A percentile compares a stretch with the other conserved stretches of the same genome.
These are phyloP conservation scores for Melitaea athalia DNA, from an alignment of 2,888 invertebrate species.

Conservation along the genomic window DNA sequence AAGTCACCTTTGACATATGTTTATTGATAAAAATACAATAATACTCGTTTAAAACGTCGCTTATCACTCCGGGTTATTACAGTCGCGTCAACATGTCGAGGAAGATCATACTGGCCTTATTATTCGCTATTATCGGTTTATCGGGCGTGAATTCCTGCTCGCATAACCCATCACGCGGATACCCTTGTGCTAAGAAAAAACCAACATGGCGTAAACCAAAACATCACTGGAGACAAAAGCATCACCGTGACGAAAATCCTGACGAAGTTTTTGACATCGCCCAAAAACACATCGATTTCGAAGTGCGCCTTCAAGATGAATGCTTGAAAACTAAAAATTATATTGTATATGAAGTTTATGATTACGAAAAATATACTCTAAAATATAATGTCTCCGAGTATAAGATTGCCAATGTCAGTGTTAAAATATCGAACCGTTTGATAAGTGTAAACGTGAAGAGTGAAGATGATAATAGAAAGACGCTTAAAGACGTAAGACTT, in stretches of 20 bases:
- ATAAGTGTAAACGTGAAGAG: constrained; percentile 7
- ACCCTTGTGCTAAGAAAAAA: not conserved
- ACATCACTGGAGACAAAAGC: not conserved
- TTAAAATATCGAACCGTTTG: constrained; percentile 16
- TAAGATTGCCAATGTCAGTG: constrained; percentile 6
- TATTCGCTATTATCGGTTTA: too few relatives aligned
- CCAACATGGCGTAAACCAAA: not conserved
- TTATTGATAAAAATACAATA: too few relatives aligned
- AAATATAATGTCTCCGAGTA: constrained; percentile 17
- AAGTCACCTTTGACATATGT: too few relatives aligned
- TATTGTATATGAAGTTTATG: constrained; percentile 18
- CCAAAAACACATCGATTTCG: not conserved
- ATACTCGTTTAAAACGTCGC: too few relatives aligned
- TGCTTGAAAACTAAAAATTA: constrained; percentile 11
- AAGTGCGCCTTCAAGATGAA: not conserved
- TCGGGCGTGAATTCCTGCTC: too few relatives aligned
- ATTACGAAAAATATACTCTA: constrained; percentile 8
- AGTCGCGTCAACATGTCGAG: too few relatives aligned
- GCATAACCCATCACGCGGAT: too few relatives aligned
- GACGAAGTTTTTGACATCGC: not conserved
- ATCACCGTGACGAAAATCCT: not conserved
- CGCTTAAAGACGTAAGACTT: constrained; percentile 17
- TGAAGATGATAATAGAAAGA: not conserved
- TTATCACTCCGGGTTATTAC: too few relatives aligned
- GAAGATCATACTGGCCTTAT: too few relatives aligned